Conservation (phyloP, 2,113 vertebrate genomes). For the Melanerpes formicivorus region DNA sequence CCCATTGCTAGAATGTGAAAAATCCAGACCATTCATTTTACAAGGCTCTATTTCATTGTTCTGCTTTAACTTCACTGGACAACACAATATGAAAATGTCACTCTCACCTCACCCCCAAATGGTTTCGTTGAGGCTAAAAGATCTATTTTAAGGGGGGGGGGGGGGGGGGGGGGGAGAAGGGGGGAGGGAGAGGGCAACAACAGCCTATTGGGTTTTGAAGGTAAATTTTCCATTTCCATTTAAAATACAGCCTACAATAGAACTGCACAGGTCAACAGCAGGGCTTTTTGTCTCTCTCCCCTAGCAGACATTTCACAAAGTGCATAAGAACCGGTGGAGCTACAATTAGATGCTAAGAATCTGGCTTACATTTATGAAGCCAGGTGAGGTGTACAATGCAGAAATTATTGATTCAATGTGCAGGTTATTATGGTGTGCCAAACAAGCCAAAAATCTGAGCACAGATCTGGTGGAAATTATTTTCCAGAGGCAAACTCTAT, state of each 20-base stretch:
- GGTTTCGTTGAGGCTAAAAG: background rate
- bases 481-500: background rate
- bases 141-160: background rate
- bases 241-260: background rate
- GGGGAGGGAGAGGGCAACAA: background rate
- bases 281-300: background rate
- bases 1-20: background rate
- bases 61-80: background rate
- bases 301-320: background rate
- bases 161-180: background rate
- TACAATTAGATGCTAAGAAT: background rate
- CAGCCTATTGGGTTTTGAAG: background rate
- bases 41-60: background rate
- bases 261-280: background rate
- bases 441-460: background rate
- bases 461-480: background rate
- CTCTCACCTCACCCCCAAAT: background rate
- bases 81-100: background rate
- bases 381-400: background rate
- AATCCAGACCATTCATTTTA: background rate
- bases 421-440: background rate
- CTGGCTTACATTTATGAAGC: background rate
- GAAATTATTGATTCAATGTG: background rate
- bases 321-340: background rate
- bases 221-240: background rate